Evolutionary conservation across 2,797 vertebrate genomes (phyloP), one percentile per base, ranked within the genome.

Genomic region (Aulostomus chinensis): DNA sequence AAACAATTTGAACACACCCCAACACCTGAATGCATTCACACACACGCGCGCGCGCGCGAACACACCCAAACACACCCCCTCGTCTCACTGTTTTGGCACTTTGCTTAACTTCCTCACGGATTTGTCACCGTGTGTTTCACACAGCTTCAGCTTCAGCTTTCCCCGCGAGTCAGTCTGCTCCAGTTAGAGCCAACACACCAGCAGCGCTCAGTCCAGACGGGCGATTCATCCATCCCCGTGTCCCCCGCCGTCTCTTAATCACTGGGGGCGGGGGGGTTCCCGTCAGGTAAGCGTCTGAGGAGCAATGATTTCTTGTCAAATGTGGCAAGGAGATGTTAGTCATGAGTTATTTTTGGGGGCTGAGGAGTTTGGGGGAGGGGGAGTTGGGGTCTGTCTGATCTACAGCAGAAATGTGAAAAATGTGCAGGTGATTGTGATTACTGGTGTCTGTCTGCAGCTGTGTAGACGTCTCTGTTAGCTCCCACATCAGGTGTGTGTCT

Each of bases 181-280:
- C 51, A 47, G 45, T 55, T 20, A 41, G 42, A 32, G 34, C 24
- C 9, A 33, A 22, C 17, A 22, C 17, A 18, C 10, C 21, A 33
- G 34, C 30, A 16, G 13, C n/a, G n/a, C n/a, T 42, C 24, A 41
- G 63, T 18, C 56, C 70, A 86, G 76, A 80, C 70, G 0, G 26
- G 7, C 0, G 31, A 67, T 55, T 84, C 66, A 75, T 66, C 60
- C 62, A 1, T 57, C 64, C 21, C 5, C 18, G 33, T 39, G 17
- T 54, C 65, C 37, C 35, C 74, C 61, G 76, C 76, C 73, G 73
- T 12, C 55, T 69, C 37, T 68, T 75, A 77, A 84, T 78, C 76
- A 73, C 65, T 7, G 0, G 9, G 51, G 54, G 41, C 35, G 13
- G 54, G 41, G 35, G 13, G 40, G 33, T 24, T 18, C 49, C 58